Evolutionary conservation across 2,797 vertebrate genomes (phyloP).

Genomic region (Megaceryle alcyon): DNA sequence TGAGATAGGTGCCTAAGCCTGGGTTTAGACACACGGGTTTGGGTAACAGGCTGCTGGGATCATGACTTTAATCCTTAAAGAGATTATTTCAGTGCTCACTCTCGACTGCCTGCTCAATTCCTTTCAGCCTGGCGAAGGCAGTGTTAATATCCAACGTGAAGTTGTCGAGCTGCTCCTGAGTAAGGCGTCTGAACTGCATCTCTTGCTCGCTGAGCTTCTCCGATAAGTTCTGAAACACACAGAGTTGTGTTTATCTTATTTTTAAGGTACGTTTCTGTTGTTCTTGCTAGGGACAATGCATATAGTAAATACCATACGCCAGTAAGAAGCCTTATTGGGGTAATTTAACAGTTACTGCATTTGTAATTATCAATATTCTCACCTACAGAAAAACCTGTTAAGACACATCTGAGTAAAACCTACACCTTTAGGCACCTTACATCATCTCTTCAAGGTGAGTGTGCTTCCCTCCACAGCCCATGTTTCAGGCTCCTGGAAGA

Average conservation of each 20-base stretch:
- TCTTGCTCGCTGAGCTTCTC: slow-evolving; percentile 92
- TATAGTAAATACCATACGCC: background rate
- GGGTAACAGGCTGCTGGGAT: background rate
- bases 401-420: background rate
- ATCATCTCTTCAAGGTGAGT: background rate
- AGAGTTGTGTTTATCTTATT: background rate
- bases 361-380: background rate
- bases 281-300: background rate
- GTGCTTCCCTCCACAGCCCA: rapidly evolving
- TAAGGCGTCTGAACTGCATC: slow-evolving; percentile 85
- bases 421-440: rapidly evolving
- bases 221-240: slow-evolving; percentile 80
- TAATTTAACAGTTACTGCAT: background rate
- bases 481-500: background rate
- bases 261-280: background rate
- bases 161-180: slow-evolving; percentile 93
- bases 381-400: background rate
- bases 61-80: rapidly evolving
- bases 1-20: rapidly evolving
- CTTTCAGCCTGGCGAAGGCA: slow-evolving; percentile 91
- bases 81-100: slow-evolving; percentile 79
- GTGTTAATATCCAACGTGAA: slow-evolving; percentile 96
- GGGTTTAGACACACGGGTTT: background rate
- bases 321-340: background rate
- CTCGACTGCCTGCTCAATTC: slow-evolving; percentile 94